Base-by-base conservation (phyloP, 2,113 vertebrate species). In the Xenopus laevis region DNA sequence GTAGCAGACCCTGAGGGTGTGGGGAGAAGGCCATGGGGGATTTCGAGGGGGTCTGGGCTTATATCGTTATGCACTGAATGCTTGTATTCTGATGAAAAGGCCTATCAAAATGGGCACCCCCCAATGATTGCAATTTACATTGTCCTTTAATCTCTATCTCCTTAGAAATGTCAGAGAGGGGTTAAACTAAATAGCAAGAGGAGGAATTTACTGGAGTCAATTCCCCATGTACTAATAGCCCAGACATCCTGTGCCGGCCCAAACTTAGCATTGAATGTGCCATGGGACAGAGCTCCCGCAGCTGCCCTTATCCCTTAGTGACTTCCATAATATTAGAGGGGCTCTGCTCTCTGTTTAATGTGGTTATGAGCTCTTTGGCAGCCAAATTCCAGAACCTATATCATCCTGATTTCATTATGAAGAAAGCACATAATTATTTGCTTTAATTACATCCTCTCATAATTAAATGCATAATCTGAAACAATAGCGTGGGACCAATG, bases 341-440 rank as follows among this genome's bases (percentile, higher is more conserved):
- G 60, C 23, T 10, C 18, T 55, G 62, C 15, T 47, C 27, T 15
- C 27, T 55, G 63, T 53, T 65, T 65, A 65, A 45, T 66, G 53
- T 61, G 65, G 67, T 47, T 75, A 75, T 61, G 72, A 62, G 65
- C 61, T 65, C 61, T 62, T 53, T 60, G 6, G 50, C 55, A 61
- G 12, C 23, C 30, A 18, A 21, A 45, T 45, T 12, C 17, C 68
- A 45, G 59, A 47, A 21, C 69, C 60, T 57, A 46, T 47, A 57
- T 21, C 9, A 11, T 33, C 44, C 18, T 50, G 72, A 74, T 74
- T 66, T 67, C 44, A 59, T 74, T 75, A 61, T 27, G 17, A 30
- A 11, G 52, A 47, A 60, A 53, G 16, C 45, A 67, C 55, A 45
- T 68, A 75, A 61, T 68, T 61, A 68, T 61, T 23, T 33, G 57